Base-by-base conservation (phyloP, 2,888 invertebrate genomes). In the Pandemis corylana region DNA sequence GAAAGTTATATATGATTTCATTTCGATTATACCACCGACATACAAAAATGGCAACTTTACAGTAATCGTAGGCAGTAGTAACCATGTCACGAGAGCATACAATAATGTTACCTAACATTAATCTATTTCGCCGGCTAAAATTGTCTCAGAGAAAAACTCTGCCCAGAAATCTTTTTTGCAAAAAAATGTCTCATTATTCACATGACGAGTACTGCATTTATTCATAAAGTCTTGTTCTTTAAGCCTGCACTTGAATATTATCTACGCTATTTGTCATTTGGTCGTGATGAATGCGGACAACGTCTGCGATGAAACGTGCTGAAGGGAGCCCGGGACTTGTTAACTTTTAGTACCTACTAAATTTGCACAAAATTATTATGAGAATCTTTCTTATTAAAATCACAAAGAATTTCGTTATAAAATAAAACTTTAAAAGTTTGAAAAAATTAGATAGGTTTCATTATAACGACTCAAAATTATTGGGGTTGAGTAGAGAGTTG, bases 221-320 rank as follows among this genome's bases (percentile, higher is more conserved):
- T 71, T 59, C 66, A 49, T 66, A 63, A 63, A 63, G 42, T 15
- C 51, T 51, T 51, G 51, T 62, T 44, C 36, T 42, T 28, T 68
- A n/a, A 53, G 20, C 20, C 12, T 68, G 68, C 68, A 68, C 68
- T 44, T 72, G 61, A 67, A 67, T 64, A 64, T 64, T 64, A 56
- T 28, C 64, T 28, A 28, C 71, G 64, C 49, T 63, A 71, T 71
- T 59, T 66, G 65, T 71, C 65, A 63, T 51, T 56, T 56, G 56
- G 12, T 36, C 53, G 62, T 68, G 67, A 72, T 63, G 67, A 72
- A 72, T 72, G 62, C 62, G 42, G 15, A 20, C 53, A n/a, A 51
- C 72, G 46, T 59, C 65, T 53, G 15, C 20, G 20, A 49, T 66
- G 44, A 70, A 68, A 72, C 72, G 72, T 72, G 71, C 65, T 15